Base-by-base conservation (phyloP, 2,113 vertebrate species). In the Platycercus adscitus region DNA sequence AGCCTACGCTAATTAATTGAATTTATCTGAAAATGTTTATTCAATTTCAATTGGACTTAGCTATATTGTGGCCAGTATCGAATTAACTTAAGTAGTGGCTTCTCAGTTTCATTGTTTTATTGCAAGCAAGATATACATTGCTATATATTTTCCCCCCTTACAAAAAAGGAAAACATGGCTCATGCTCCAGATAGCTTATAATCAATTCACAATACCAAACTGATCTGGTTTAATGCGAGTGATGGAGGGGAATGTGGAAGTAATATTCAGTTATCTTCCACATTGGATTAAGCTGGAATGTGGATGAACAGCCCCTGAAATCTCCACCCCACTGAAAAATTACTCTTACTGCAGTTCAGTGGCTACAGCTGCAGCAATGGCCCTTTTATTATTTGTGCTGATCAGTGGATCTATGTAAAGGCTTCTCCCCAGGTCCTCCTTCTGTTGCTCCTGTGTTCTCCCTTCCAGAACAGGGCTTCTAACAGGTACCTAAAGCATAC, bases 1-100 rank as follows among this genome's bases (percentile, higher is more conserved):
- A 96, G 91, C 79, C 90, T 55, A 92, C 91, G 96, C 60, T 94
- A 97, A 98, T 97, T 98, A 98, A 98, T 96, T 98, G 89, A 98
- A 97, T 97, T 97, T 97, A 96, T 97, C 92, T 94, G 64, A 96
- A 97, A 97, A 91, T 96, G 35, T 97, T 97, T 97, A 96, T 94
- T 98, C 89, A 75, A 19, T 96, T 97, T 96, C 93, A 95, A 89
- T 96, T 91, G 77, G 78, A 89, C 94, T 97, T 85, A 96, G 70
- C 91, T 87, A 75, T 95, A 86, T 86, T 94, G 66, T 96, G 88
- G 75, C 60, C 56, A 92, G 69, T 84, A 85, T 55, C 75, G 58
- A 94, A 91, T 77, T 96, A 93, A 86, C 89, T 95, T 91, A 66
- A 81, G 25, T 35, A 85, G 47, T 65, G 33, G 56, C 63, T 85